Conservation (phyloP, 2,113 vertebrate genomes). For the Nestor notabilis region DNA sequence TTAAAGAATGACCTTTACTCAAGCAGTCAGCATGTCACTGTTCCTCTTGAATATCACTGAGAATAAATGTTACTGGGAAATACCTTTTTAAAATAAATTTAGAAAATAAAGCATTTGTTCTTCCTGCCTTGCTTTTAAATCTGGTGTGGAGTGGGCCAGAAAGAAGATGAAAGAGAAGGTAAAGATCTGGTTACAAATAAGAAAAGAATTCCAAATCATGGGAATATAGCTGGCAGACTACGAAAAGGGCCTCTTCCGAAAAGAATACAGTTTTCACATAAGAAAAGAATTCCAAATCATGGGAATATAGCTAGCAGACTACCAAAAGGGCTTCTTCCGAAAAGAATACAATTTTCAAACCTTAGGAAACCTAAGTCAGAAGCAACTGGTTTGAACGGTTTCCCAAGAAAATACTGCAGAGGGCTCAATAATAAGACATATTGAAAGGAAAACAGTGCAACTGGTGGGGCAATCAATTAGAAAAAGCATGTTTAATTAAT, state of each 20-base stretch:
- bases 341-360: not conserved
- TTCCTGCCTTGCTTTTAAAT: not conserved
- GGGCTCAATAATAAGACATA: not conserved
- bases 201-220: not conserved
- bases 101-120: not conserved
- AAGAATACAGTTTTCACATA: not conserved
- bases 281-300: not conserved
- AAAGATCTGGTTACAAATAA: not conserved
- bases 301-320: not conserved
- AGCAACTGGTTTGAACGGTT: not conserved
- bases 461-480: not conserved
- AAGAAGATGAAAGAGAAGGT: not conserved
- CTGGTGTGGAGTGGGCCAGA: not conserved
- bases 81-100: not conserved
- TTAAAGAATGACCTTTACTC: not conserved
- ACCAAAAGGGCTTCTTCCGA: not conserved
- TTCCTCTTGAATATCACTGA: not conserved
- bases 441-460: not conserved
- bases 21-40: not conserved
- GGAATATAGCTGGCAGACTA: not conserved
- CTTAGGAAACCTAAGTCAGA: not conserved
- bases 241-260: not conserved
- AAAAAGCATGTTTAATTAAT: not conserved
- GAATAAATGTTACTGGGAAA: not conserved
- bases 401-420: not conserved